These are phyloP conservation scores for Adelosebastes latens DNA, from an alignment of 2,797 vertebrate species.

Conservation along the genomic window DNA sequence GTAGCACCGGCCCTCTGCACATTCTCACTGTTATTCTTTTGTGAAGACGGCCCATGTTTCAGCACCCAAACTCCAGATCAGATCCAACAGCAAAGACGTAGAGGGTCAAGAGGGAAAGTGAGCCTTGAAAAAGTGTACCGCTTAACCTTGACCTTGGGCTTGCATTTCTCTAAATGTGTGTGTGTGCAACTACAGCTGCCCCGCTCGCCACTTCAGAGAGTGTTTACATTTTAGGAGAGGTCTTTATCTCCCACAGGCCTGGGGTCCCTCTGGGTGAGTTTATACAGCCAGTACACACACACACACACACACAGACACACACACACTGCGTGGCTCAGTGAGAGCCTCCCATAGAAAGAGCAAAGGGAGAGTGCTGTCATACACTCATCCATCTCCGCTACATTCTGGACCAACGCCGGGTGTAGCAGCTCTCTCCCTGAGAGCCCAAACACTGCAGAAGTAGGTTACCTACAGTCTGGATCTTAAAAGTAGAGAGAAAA, in stretches of 20 bases:
- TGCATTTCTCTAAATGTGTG: constrained; percentile 79
- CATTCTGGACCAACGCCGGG: constrained; percentile 60
- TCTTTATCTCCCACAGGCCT: constrained; percentile 83
- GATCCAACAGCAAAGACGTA: constrained; percentile 50
- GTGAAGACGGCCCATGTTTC: constrained; percentile 45
- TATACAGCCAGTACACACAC: constrained; percentile 71
- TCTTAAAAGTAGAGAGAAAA: constrained; percentile 20
- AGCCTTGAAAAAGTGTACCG: constrained; percentile 79
- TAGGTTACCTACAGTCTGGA: constrained; percentile 66
- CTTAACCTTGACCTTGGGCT: constrained; percentile 84
- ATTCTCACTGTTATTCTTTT: constrained; percentile 42
- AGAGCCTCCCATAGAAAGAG: constrained; percentile 68
- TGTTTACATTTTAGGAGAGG: constrained; percentile 86
- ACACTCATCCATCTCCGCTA: constrained; percentile 79
- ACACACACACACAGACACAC: constrained; percentile 28
- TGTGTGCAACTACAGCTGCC: constrained; percentile 80
- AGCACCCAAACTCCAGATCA: constrained; percentile 53
- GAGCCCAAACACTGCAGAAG: constrained; percentile 64
- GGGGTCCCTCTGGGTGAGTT: constrained; percentile 81
- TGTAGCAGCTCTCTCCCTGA: constrained; percentile 53
- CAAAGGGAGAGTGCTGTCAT: constrained; percentile 81
- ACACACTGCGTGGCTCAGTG: constrained; percentile 26
- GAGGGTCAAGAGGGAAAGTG: constrained; percentile 84
- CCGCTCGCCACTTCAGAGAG: constrained; percentile 81
- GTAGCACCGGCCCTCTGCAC: constrained; percentile 11